Percentiles rank a stretch among this genome's conserved stretches.
Evolutionary conservation across 1,140 invertebrate species (phyloP).

Genomic region (Lepidurus arcticus): DNA sequence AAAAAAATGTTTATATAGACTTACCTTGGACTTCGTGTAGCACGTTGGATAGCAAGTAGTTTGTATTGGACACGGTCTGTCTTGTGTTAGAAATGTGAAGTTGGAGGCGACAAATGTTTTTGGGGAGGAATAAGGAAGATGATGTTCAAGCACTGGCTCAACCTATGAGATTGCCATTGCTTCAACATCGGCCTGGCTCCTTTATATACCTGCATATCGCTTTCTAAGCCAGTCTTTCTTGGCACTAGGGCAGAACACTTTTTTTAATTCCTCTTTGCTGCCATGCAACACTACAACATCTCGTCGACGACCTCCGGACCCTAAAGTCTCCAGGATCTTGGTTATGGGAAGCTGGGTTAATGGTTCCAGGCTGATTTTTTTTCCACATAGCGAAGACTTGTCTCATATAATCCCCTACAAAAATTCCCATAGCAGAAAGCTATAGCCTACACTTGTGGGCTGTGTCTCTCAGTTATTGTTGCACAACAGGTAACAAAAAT

Average conservation of each 20-base stretch:
- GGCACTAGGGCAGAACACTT: neutral
- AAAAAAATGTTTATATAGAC: no score
- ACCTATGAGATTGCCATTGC: neutral
- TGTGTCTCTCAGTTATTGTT: neutral
- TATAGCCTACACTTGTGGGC: no score
- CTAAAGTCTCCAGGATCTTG: slow-evolving; percentile 13
- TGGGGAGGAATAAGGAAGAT: neutral
- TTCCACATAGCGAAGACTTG: neutral
- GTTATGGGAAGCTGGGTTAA: neutral
- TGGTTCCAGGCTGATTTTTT: neutral
- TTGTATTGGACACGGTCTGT: no score
- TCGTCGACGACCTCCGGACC: neutral
- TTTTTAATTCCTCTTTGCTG: neutral
- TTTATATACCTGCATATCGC: slow-evolving; percentile 1
- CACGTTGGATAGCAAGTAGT: no score
- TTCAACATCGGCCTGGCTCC: neutral
- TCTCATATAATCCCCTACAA: neutral
- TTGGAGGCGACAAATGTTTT: neutral
- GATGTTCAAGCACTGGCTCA: neutral
- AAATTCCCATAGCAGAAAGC: neutral
- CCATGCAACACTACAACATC: slow-evolving; percentile 15
- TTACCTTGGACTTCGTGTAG: no score
- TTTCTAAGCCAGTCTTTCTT: slow-evolving; percentile 12
- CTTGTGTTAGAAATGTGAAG: no score
- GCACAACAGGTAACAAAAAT: neutral